Conservation (phyloP, 2,888 invertebrate genomes). For the Drosophila rubida region DNA sequence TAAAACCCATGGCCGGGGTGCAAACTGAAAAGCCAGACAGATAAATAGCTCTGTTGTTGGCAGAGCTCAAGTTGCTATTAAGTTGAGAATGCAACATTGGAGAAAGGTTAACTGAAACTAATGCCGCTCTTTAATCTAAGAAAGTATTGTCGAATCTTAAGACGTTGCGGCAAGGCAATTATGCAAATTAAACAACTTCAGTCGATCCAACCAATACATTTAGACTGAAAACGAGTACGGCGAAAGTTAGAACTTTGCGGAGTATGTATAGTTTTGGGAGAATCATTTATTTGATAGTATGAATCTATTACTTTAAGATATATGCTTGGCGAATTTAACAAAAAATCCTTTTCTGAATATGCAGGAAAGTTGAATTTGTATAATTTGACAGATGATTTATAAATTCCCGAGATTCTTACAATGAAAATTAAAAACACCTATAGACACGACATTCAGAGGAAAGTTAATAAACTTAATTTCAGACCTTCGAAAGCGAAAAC, state of each 20-base stretch:
- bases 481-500: not conserved
- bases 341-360: too few species aligned
- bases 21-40: slow-evolving; percentile 22
- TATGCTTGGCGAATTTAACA: too few species aligned
- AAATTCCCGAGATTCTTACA: too few species aligned
- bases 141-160: not conserved
- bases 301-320: too few species aligned
- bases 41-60: slow-evolving; percentile 35
- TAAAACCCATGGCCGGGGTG: slow-evolving; percentile 30
- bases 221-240: not conserved
- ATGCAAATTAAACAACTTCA: not conserved
- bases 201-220: not conserved
- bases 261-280: not conserved
- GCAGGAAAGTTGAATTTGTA: too few species aligned
- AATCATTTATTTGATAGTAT: too few species aligned
- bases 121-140: not conserved
- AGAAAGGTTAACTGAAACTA: slow-evolving; percentile 10
- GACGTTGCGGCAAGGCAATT: not conserved
- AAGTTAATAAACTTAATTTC: not conserved
- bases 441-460: too few species aligned
- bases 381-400: too few species aligned
- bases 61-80: slow-evolving; percentile 11
- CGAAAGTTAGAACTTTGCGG: not conserved
- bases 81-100: not conserved
- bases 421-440: too few species aligned